Percentiles rank a stretch among this genome's conserved stretches.
These are phyloP conservation scores for Amphipyra tragopoginis DNA, from an alignment of 2,888 invertebrate genomes.

Conservation along the genomic window DNA sequence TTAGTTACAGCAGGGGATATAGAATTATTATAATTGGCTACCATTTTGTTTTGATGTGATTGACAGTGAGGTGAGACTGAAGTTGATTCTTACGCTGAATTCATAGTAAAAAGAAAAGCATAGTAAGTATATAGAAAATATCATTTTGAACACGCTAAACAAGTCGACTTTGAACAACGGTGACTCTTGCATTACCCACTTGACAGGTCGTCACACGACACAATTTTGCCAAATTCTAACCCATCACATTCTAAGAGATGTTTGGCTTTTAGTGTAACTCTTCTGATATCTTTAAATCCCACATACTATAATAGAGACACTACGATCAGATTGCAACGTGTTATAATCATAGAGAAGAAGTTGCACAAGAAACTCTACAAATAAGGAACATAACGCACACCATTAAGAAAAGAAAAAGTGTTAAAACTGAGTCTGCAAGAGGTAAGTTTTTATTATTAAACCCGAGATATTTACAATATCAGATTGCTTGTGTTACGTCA, in stretches of 20 bases:
- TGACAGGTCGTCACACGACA: too few species aligned
- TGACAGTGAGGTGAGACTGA: background rate
- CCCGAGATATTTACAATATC: background rate
- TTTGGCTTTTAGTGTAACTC: too few species aligned
- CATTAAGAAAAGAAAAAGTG: background rate
- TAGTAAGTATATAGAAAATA: too few species aligned
- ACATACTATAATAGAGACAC: background rate
- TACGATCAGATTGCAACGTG: background rate
- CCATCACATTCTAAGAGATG: too few species aligned
- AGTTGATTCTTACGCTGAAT: too few species aligned
- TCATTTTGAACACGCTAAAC: too few species aligned
- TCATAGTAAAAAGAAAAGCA: too few species aligned
- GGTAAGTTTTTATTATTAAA: conserved; percentile 7
- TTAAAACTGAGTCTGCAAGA: background rate
- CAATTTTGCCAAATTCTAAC: too few species aligned
- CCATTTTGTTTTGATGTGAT: background rate
- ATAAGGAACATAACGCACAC: background rate
- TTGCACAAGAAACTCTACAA: background rate
- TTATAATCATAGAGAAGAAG: background rate
- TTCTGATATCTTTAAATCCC: background rate
- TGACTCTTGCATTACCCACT: too few species aligned
- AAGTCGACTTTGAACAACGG: too few species aligned
- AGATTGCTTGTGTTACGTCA: conserved; percentile 26
- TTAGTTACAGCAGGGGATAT: conserved; percentile 11
- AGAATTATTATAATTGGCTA: conserved; percentile 5